A percentile compares a stretch with the other conserved stretches of the same genome.
phyloP scores from a whole-genome alignment of 2,113 vertebrate genomes.

The Centrocercus urophasianus region DNA sequence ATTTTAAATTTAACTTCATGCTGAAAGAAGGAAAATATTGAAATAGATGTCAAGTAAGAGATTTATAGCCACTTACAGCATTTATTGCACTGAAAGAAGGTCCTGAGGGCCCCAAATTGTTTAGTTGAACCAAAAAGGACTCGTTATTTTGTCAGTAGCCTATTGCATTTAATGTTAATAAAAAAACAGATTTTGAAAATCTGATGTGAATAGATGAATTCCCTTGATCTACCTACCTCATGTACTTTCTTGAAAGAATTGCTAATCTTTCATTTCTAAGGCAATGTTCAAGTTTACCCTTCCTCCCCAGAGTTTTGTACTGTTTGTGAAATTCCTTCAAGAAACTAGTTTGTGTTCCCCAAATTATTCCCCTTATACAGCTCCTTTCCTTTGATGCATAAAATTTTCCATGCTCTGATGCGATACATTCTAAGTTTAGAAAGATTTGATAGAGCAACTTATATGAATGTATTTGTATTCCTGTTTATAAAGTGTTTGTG shows the following conservation, averaged over 20 bases:
- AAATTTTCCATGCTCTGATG: background rate
- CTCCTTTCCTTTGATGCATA: background rate
- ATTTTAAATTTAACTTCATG: background rate
- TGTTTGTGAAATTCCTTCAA: background rate
- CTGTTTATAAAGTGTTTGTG: background rate
- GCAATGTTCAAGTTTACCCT: background rate
- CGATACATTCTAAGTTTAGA: background rate
- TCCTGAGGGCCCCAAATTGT: background rate
- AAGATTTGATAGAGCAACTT: background rate
- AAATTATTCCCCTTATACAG: background rate
- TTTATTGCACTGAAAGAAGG: background rate
- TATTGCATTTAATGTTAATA: background rate
- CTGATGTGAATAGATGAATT: constrained; percentile 11
- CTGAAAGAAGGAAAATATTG: background rate
- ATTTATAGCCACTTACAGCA: background rate
- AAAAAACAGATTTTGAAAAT: background rate
- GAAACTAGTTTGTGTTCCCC: background rate
- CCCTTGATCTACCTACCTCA: background rate
- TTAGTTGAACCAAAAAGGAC: background rate
- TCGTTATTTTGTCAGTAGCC: background rate
- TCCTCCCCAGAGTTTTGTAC: background rate
- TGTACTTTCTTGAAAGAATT: background rate
- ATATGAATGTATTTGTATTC: background rate
- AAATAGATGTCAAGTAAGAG: background rate
- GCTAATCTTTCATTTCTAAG: constrained; percentile 18